A percentile compares a stretch with the other conserved stretches of the same genome.
Conservation (phyloP, 2,113 vertebrate genomes). For the Pipra filicauda region DNA sequence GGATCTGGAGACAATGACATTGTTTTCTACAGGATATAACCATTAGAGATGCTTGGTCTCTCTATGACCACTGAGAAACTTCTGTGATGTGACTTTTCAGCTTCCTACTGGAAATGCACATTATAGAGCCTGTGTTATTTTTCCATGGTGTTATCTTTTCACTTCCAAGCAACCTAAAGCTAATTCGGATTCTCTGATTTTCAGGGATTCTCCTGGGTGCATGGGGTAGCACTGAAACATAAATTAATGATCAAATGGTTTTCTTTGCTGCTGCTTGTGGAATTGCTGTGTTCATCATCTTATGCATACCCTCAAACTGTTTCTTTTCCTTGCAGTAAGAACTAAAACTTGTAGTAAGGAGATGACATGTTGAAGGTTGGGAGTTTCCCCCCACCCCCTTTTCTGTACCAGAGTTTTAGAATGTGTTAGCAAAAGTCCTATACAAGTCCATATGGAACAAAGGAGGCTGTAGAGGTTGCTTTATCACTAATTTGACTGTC, state of each 20-base stretch:
- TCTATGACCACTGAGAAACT: not conserved
- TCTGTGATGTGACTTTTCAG: not conserved
- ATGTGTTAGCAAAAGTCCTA: not conserved
- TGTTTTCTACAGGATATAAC: not conserved
- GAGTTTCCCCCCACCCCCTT: rapidly evolving
- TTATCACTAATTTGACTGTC: not conserved
- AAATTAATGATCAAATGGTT: not conserved
- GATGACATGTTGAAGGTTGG: not conserved
- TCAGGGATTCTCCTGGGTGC: not conserved
- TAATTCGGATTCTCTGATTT: not conserved
- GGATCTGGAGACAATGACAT: not conserved
- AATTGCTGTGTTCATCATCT: not conserved
- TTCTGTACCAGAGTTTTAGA: not conserved
- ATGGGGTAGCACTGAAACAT: not conserved
- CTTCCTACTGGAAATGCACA: not conserved
- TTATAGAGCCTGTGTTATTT: not conserved
- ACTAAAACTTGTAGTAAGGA: not conserved
- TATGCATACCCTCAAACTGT: not conserved
- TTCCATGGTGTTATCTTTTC: not conserved
- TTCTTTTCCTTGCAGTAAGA: not conserved
- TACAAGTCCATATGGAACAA: not conserved
- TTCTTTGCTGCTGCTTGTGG: not conserved
- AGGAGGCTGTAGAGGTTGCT: not conserved
- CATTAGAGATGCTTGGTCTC: not conserved
- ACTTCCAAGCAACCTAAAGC: not conserved